Evolutionary conservation across 2,113 vertebrate species (phyloP).

Genomic region (Aleadryas rufinucha): DNA sequence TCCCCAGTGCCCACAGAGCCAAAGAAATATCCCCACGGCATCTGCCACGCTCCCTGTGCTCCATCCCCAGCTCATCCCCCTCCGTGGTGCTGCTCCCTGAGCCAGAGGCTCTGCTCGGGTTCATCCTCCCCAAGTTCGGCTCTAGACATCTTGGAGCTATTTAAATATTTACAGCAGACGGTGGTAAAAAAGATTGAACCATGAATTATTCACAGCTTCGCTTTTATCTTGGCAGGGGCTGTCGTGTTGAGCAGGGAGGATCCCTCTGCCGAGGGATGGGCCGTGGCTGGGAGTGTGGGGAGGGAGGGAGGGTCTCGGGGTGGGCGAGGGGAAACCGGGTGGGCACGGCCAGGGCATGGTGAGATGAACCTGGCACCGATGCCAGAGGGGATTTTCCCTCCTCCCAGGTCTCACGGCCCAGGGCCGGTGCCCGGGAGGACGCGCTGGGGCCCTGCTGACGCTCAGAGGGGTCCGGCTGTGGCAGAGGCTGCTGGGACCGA

Average conservation of each 20-base stretch:
- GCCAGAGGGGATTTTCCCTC: not conserved
- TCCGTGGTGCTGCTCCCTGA: not conserved
- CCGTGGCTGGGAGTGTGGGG: not conserved
- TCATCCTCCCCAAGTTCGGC: not conserved
- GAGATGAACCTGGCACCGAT: rapidly evolving
- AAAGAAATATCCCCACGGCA: not conserved
- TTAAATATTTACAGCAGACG: conserved; percentile 70
- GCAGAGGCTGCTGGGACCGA: no score
- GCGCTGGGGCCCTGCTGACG: rapidly evolving
- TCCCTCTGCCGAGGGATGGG: not conserved
- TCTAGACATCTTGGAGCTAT: conserved; percentile 35
- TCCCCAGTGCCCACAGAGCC: not conserved
- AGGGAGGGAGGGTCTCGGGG: rapidly evolving
- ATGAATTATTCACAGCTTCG: conserved; percentile 74
- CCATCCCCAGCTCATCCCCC: not conserved
- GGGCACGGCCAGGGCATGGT: rapidly evolving
- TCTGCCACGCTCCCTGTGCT: not conserved
- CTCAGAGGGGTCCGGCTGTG: rapidly evolving
- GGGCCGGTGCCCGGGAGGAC: rapidly evolving
- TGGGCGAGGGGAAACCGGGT: rapidly evolving
- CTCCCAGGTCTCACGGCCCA: rapidly evolving
- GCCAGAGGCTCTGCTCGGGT: not conserved
- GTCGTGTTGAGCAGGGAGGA: not conserved
- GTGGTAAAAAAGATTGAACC: conserved; percentile 45
- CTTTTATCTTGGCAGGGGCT: conserved; percentile 63